These are phyloP conservation scores for Cathartes aura DNA, from an alignment of 2,113 vertebrate genomes.

Conservation along the genomic window DNA sequence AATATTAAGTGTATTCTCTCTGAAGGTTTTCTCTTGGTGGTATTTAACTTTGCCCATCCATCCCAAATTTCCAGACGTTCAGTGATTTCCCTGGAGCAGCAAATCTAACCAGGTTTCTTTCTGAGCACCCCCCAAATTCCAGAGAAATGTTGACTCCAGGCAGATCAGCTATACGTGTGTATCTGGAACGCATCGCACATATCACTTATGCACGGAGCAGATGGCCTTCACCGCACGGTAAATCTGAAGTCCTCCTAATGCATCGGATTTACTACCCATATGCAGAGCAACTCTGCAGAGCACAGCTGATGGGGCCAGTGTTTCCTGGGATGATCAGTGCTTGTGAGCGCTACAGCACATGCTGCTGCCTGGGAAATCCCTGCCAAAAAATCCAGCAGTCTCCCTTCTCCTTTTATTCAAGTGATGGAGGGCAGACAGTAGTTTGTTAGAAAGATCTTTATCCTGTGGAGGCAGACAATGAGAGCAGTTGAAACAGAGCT, in stretches of 20 bases:
- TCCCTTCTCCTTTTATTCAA: background rate
- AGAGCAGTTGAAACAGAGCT: background rate
- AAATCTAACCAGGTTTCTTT: background rate
- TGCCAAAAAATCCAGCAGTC: background rate
- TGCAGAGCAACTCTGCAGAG: background rate
- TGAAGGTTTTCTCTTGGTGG: background rate
- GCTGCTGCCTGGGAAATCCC: background rate
- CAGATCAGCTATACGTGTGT: background rate
- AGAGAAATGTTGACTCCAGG: background rate
- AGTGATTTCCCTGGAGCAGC: background rate
- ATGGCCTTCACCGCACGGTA: background rate
- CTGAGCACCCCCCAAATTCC: background rate
- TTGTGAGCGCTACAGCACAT: background rate
- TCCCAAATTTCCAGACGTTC: background rate
- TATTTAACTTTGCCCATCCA: background rate
- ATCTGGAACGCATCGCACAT: background rate
- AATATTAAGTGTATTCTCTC: background rate
- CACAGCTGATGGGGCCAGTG: background rate
- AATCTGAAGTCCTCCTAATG: background rate
- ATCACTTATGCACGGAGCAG: fast-evolving
- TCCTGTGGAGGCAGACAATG: fast-evolving
- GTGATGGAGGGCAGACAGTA: background rate
- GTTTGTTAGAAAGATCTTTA: background rate
- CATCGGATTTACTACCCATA: background rate
- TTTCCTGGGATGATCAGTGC: background rate